Conservation (phyloP, 2,888 invertebrate genomes). For the Netelia inedita region DNA sequence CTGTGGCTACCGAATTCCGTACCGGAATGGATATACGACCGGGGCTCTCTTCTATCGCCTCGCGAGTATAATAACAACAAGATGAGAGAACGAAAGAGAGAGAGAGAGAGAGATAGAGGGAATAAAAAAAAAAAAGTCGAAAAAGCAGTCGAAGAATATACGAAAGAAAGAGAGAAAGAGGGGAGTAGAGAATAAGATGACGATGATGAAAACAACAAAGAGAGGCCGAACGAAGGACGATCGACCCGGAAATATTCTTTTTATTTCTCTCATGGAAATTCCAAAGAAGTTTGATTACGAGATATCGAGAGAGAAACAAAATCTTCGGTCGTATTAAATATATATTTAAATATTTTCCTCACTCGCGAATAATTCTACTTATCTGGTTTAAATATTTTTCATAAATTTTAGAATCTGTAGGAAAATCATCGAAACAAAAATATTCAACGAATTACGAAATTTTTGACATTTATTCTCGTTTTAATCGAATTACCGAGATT, state of each 20-base stretch:
- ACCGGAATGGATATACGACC: slow-evolving; percentile 86
- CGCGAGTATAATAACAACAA: slow-evolving; percentile 74
- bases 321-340: background rate
- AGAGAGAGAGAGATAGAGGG: slow-evolving; percentile 70
- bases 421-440: background rate
- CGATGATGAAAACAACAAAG: slow-evolving; percentile 57
- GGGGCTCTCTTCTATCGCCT: slow-evolving; percentile 84
- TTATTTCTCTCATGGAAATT: slow-evolving; percentile 7
- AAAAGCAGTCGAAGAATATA: slow-evolving; percentile 24
- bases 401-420: background rate
- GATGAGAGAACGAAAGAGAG: slow-evolving; percentile 83
- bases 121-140: slow-evolving; percentile 12
- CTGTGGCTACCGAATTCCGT: slow-evolving; percentile 83
- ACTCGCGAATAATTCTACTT: no score
- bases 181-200: slow-evolving; percentile 42
- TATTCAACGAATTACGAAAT: background rate
- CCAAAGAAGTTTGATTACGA: background rate
- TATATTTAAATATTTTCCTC: background rate
- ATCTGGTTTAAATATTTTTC: background rate
- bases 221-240: slow-evolving; percentile 42
- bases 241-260: slow-evolving; percentile 64
- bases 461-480: background rate
- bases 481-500: slow-evolving; percentile 47
- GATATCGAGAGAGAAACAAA: background rate
- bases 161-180: slow-evolving; percentile 55